Conservation (phyloP, 2,888 invertebrate species). For the Sarcophaga caerulescens region DNA sequence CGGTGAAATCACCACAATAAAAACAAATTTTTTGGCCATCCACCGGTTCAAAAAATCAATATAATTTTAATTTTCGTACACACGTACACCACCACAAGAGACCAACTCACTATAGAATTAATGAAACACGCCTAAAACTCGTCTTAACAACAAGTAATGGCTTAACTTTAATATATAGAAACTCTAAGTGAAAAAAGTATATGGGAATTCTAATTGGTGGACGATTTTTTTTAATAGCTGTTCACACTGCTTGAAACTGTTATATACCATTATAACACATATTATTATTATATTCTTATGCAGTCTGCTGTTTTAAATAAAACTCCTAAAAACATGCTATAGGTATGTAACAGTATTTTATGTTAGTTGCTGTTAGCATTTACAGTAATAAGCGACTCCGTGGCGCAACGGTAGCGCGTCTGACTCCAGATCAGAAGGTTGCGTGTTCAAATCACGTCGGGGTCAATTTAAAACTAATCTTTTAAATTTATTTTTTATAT, state of each 20-base stretch:
- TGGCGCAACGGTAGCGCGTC: constrained; percentile 80
- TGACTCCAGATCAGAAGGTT: constrained; percentile 80
- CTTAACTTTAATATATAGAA: no score
- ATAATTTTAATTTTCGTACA: no score
- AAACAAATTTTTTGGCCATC: no score
- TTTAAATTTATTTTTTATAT: not conserved
- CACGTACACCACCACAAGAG: no score
- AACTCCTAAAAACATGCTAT: constrained; percentile 32
- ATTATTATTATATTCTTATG: not conserved
- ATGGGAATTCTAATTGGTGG: no score
- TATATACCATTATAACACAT: not conserved
- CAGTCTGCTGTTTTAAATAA: not conserved
- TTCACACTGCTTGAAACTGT: not conserved
- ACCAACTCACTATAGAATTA: no score
- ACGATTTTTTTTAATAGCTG: no score
- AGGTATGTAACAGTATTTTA: not conserved
- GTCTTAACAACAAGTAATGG: no score
- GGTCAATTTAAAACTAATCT: constrained; percentile 73
- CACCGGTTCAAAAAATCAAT: no score
- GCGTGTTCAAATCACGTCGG: constrained; percentile 80
- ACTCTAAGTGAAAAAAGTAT: no score
- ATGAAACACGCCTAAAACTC: no score
- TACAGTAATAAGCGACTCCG: constrained; percentile 71
- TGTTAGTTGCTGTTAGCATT: not conserved
- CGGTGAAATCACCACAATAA: no score